Percentiles rank a stretch among this genome's conserved stretches.
phyloP scores from a whole-genome alignment of 1,140 invertebrate genomes.

The Monochamus saltuarius region DNA sequence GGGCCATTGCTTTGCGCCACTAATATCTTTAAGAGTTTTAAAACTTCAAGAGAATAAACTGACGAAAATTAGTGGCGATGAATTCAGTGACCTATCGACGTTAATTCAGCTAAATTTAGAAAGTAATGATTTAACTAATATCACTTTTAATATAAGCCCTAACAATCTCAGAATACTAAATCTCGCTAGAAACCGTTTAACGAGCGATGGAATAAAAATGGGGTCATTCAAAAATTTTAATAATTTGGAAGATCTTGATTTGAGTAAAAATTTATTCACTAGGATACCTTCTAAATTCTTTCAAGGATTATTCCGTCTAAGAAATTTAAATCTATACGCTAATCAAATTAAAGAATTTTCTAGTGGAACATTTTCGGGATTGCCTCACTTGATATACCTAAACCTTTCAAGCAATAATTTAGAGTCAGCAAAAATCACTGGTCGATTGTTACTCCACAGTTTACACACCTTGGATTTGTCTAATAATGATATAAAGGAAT shows the following conservation, averaged over 20 bases:
- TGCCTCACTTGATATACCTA: conserved; percentile 37
- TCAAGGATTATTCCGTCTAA: conserved; percentile 30
- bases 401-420: conserved; percentile 42
- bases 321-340: conserved; percentile 32
- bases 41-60: conserved; percentile 44
- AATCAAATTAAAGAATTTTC: conserved; percentile 33
- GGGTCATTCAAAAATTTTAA: conserved; percentile 36
- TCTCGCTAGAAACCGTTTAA: conserved; percentile 37
- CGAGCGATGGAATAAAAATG: conserved; percentile 54
- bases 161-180: conserved; percentile 34
- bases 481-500: conserved; percentile 37
- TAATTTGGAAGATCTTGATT: conserved; percentile 38
- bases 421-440: conserved; percentile 31
- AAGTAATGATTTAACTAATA: conserved; percentile 31
- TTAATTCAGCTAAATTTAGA: conserved; percentile 54
- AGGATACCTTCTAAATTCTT: conserved; percentile 29
- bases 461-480: conserved; percentile 44
- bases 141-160: conserved; percentile 25
- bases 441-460: conserved; percentile 34
- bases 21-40: conserved; percentile 58
- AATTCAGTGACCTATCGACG: conserved; percentile 56
- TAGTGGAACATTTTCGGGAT: conserved; percentile 33
- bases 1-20: conserved; percentile 57
- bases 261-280: conserved; percentile 33
- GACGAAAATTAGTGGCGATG: conserved; percentile 58